These are phyloP conservation scores for Schizaphis graminum DNA, from an alignment of 2,888 invertebrate genomes.

Conservation along the genomic window DNA sequence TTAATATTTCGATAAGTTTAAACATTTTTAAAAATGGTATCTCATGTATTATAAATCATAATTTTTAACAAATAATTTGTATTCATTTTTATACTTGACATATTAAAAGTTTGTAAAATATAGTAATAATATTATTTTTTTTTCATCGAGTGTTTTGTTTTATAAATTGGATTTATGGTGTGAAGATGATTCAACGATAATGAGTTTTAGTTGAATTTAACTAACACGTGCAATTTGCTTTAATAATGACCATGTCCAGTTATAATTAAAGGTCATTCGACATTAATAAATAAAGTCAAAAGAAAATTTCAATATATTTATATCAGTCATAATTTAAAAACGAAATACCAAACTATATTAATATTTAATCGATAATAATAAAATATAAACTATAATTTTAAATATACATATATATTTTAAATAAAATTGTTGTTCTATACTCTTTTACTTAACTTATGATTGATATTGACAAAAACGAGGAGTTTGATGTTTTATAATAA, in stretches of 20 bases:
- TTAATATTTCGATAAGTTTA: neutral
- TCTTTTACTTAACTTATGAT: neutral
- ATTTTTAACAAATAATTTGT: neutral
- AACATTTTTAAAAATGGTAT: neutral
- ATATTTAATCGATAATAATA: neutral
- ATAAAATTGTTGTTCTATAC: neutral
- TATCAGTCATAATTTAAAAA: neutral
- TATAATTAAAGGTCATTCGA: neutral
- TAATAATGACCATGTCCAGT: neutral
- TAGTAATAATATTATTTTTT: neutral
- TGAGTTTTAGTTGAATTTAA: neutral
- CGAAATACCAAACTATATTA: neutral
- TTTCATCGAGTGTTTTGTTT: neutral
- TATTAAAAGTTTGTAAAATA: neutral
- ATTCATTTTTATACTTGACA: neutral
- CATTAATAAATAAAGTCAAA: neutral
- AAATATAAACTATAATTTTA: neutral
- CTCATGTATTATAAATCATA: neutral
- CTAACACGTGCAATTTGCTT: neutral
- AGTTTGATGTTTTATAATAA: neutral
- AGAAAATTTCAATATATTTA: neutral
- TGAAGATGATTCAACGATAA: neutral
- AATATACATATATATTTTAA: neutral
- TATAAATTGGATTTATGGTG: neutral
- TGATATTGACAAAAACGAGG: neutral